These are phyloP conservation scores for Strix uralensis DNA, from an alignment of 2,113 vertebrate genomes.

Conservation along the genomic window DNA sequence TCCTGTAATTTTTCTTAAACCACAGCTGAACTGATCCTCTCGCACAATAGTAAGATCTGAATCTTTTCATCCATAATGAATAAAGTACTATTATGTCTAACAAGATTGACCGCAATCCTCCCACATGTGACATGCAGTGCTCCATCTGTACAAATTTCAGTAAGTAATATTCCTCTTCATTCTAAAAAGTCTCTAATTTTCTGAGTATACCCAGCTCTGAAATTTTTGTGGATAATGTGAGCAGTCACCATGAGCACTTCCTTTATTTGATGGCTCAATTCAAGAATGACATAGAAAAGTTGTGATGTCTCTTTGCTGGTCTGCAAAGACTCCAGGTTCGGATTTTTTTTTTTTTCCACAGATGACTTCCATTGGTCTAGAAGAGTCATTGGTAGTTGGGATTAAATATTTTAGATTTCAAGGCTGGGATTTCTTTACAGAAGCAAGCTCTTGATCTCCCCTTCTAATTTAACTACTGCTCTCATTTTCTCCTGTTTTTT, in stretches of 20 bases:
- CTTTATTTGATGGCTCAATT: neutral
- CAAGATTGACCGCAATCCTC: conserved; percentile 40
- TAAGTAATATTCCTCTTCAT: neutral
- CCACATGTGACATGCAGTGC: neutral
- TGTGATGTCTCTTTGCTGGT: neutral
- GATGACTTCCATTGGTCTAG: neutral
- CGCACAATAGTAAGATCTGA: accelerated
- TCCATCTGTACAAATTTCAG: neutral
- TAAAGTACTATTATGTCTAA: conserved; percentile 35
- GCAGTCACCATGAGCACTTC: neutral
- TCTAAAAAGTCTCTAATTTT: neutral
- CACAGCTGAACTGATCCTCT: neutral
- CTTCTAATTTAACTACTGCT: neutral
- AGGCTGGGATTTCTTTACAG: neutral
- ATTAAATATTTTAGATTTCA: neutral
- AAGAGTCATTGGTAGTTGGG: neutral
- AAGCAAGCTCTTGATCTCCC: neutral
- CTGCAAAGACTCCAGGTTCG: neutral
- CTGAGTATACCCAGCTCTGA: neutral
- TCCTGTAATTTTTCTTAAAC: neutral
- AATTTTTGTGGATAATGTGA: neutral
- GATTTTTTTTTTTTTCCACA: neutral
- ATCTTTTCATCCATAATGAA: neutral
- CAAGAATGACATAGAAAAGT: neutral
- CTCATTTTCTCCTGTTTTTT: neutral